phyloP scores from a whole-genome alignment of 2,888 invertebrate genomes.

The Sinopyrophorus schimmeli region DNA sequence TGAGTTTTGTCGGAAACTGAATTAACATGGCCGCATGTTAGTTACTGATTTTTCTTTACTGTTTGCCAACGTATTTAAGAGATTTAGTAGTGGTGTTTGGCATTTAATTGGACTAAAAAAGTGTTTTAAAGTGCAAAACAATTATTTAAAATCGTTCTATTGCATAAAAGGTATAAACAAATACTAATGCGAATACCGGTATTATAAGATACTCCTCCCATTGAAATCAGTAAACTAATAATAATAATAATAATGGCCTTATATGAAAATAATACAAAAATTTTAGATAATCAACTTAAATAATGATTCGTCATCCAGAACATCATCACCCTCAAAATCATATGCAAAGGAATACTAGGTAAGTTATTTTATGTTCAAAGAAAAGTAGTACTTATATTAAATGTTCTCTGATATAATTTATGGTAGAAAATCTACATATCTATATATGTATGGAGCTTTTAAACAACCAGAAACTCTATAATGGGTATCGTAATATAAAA shows the following conservation, averaged over 20 bases:
- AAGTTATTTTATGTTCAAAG: no score
- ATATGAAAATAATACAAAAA: no score
- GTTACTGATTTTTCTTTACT: constrained; percentile 77
- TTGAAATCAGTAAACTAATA: constrained; percentile 2
- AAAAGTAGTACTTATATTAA: no score
- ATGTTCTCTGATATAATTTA: no score
- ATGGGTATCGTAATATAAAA: no score
- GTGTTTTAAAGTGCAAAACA: constrained; percentile 22
- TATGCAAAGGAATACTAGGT: constrained; percentile 66
- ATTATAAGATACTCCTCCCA: constrained; percentile 20
- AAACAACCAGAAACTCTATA: no score
- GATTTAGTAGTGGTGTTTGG: constrained; percentile 60
- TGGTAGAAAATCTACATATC: no score
- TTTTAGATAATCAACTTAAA: no score
- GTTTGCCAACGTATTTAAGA: constrained; percentile 68
- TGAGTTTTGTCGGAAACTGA: constrained; percentile 35
- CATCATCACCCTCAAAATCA: constrained; percentile 71
- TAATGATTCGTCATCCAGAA: constrained; percentile 57
- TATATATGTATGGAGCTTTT: no score
- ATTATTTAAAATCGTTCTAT: constrained; percentile 16
- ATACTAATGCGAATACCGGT: constrained; percentile 24
- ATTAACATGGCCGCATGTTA: constrained; percentile 87
- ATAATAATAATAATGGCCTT: no score
- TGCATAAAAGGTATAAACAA: constrained; percentile 17
- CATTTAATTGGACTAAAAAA: constrained; percentile 41